phyloP scores from a whole-genome alignment of 2,888 invertebrate genomes.

The Drepanosiphum platanoidis region DNA sequence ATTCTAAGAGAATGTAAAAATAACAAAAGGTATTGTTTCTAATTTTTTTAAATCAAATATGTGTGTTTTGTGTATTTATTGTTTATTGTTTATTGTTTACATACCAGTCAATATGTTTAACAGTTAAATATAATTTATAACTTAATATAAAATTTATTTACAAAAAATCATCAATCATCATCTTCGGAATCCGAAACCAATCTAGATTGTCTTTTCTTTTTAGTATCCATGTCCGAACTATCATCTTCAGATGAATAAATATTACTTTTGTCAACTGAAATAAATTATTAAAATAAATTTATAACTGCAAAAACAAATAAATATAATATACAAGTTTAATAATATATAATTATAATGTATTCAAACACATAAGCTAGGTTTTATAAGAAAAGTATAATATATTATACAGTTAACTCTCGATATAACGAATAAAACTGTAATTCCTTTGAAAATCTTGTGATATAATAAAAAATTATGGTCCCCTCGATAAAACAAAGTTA shows the following conservation, averaged over 20 bases:
- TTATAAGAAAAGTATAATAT: too few species aligned
- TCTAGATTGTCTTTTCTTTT: conserved; percentile 62
- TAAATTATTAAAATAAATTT: conserved; percentile 45
- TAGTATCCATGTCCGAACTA: conserved; percentile 80
- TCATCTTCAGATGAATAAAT: conserved; percentile 92
- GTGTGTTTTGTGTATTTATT: not conserved
- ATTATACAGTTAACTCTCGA: too few species aligned
- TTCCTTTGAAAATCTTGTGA: too few species aligned
- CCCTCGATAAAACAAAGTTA: too few species aligned
- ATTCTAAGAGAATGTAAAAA: too few species aligned
- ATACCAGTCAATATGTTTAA: not conserved
- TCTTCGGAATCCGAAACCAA: conserved; percentile 84
- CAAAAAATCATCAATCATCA: conserved; percentile 64
- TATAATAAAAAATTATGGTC: too few species aligned
- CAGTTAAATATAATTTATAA: conserved; percentile 24
- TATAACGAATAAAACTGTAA: too few species aligned
- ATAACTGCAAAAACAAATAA: not conserved
- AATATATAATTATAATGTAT: too few species aligned
- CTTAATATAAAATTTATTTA: conserved; percentile 2
- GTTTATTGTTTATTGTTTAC: not conserved
- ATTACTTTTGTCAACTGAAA: conserved; percentile 68
- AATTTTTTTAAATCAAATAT: not conserved
- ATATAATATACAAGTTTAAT: too few species aligned
- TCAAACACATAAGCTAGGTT: too few species aligned
- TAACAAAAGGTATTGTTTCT: not conserved